Percentiles rank a stretch among this genome's conserved stretches.
Evolutionary conservation across 2,888 invertebrate genomes (phyloP).

Genomic region (Tribolium freemani): DNA sequence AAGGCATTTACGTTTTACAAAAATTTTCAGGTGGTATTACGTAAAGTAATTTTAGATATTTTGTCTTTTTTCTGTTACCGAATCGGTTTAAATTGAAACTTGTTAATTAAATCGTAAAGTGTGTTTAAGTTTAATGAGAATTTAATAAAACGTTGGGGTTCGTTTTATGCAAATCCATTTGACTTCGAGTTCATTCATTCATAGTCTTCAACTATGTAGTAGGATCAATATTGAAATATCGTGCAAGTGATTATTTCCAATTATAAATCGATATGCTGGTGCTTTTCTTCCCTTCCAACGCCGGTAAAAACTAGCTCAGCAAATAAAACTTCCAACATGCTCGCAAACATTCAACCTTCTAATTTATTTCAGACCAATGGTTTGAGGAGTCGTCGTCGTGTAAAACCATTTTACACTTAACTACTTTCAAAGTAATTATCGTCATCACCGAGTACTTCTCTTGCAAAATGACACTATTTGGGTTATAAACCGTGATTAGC

Average conservation of each 20-base stretch:
- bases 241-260: slow-evolving; percentile 22
- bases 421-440: slow-evolving; percentile 20
- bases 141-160: slow-evolving; percentile 22
- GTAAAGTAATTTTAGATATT: not conserved
- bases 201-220: not conserved
- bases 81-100: slow-evolving; percentile 26
- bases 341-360: too few relatives aligned
- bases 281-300: not conserved
- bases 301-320: slow-evolving; percentile 6
- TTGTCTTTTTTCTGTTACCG: slow-evolving; percentile 17
- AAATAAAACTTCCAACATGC: slow-evolving; percentile 20
- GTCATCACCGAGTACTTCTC: slow-evolving; percentile 13
- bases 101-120: slow-evolving; percentile 42
- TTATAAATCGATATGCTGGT: slow-evolving; percentile 20
- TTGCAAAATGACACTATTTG: not conserved
- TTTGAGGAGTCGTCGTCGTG: not conserved
- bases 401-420: slow-evolving; percentile 16
- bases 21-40: not conserved
- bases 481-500: slow-evolving; percentile 13
- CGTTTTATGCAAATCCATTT: slow-evolving; percentile 35
- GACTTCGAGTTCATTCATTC: slow-evolving; percentile 1
- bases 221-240: slow-evolving; percentile 19
- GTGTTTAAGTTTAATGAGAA: slow-evolving; percentile 38
- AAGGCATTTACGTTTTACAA: too few relatives aligned
- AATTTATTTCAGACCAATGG: slow-evolving; percentile 10